phyloP scores from a whole-genome alignment of 2,797 vertebrate species.

The Adelosebastes latens region DNA sequence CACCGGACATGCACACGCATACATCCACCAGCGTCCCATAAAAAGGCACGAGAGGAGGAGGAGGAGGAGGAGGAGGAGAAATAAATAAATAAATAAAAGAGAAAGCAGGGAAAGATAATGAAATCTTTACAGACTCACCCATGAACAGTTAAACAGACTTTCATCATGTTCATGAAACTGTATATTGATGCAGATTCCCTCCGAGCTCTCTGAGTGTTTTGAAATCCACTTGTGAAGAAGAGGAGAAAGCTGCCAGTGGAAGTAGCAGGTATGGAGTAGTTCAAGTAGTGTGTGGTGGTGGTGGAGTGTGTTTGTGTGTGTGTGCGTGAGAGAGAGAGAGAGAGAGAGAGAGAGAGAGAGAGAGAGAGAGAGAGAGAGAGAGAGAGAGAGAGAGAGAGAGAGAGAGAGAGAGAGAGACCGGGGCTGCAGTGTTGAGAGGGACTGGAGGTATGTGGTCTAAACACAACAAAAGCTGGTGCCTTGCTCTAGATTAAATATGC shows the following conservation, averaged over 20 bases:
- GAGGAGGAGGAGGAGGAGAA: not conserved
- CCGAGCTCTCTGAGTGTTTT: constrained; percentile 43
- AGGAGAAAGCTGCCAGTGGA: constrained; percentile 53
- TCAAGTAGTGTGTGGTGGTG: constrained; percentile 54
- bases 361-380: constrained; percentile 34
- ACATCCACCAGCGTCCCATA: constrained; percentile 23
- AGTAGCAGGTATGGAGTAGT: constrained; percentile 62
- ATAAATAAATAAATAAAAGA: not conserved
- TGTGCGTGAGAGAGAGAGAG: constrained; percentile 25
- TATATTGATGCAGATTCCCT: constrained; percentile 51
- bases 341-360: constrained; percentile 13
- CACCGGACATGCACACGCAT: constrained; percentile 6
- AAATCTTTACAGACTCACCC: constrained; percentile 88
- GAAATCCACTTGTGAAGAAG: constrained; percentile 71
- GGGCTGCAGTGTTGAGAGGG: constrained; percentile 86
- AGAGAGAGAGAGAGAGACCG: constrained; percentile 56
- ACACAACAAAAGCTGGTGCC: constrained; percentile 97
- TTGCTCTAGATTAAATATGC: constrained; percentile 96
- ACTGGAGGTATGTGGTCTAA: constrained; percentile 96
- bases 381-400: constrained; percentile 30
- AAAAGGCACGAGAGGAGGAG: constrained; percentile 9
- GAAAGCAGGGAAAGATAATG: constrained; percentile 52
- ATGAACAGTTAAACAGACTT: constrained; percentile 80
- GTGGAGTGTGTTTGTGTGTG: constrained; percentile 4
- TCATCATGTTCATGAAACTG: constrained; percentile 61